Evolutionary conservation across 2,113 vertebrate genomes (phyloP).

Genomic region (chimpanzee (Pan troglodytes)): DNA sequence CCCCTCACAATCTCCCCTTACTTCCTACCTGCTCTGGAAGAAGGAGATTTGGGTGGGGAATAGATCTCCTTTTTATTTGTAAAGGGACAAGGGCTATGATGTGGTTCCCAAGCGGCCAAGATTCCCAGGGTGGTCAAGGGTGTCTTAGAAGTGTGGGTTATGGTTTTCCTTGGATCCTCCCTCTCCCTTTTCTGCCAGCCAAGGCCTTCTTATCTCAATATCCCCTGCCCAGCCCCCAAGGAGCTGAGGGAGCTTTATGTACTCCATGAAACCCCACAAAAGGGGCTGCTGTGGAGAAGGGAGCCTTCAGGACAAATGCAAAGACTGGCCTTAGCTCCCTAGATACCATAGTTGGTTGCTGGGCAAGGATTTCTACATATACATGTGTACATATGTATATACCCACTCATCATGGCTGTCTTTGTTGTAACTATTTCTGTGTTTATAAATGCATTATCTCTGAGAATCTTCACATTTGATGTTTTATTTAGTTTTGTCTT

Average conservation of each 20-base stretch:
- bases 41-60: not conserved
- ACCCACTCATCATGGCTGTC: slow-evolving; percentile 79
- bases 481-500: slow-evolving; percentile 55
- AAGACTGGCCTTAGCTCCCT: slow-evolving; percentile 79
- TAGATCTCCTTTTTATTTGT: not conserved
- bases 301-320: slow-evolving; percentile 50
- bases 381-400: slow-evolving; percentile 73
- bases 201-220: not conserved
- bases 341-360: slow-evolving; percentile 62
- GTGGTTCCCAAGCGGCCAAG: slow-evolving; percentile 45
- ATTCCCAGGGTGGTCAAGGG: not conserved
- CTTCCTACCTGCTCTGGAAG: not conserved
- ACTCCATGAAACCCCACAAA: not conserved
- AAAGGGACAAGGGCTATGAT: slow-evolving; percentile 32
- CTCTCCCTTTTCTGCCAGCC: not conserved
- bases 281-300: not conserved
- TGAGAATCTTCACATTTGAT: slow-evolving; percentile 83
- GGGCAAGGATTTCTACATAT: slow-evolving; percentile 59
- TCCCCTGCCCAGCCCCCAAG: not conserved
- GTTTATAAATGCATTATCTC: slow-evolving; percentile 84
- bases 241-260: slow-evolving; percentile 3
- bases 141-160: slow-evolving; percentile 38
- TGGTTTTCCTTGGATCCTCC: not conserved
- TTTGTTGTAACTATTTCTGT: slow-evolving; percentile 85
- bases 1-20: slow-evolving; percentile 14